These are phyloP conservation scores for Hiodon alosoides DNA, from an alignment of 2,113 vertebrate genomes.

Conservation along the genomic window DNA sequence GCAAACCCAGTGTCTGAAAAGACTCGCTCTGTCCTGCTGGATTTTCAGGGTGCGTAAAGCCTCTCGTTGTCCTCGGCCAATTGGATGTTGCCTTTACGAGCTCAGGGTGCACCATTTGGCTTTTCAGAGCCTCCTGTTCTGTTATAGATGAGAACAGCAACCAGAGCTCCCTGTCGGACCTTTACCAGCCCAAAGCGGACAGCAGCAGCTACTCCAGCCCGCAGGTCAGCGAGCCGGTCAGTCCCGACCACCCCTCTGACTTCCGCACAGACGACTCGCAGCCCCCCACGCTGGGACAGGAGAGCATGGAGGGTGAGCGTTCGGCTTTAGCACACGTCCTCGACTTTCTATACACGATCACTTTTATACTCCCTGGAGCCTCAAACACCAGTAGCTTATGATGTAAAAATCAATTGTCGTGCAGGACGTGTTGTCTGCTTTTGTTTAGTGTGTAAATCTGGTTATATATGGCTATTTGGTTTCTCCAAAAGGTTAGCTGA, in stretches of 20 bases:
- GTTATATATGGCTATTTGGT: too few species aligned
- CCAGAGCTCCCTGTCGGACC: slow-evolving; percentile 81
- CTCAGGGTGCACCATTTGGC: too few species aligned
- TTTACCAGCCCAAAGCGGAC: slow-evolving; percentile 78
- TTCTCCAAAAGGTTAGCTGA: too few species aligned
- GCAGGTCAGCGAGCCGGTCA: slow-evolving; percentile 78
- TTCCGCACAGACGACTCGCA: slow-evolving; percentile 76
- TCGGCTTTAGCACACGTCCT: background rate
- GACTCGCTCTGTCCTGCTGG: slow-evolving; percentile 76
- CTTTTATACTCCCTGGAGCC: background rate
- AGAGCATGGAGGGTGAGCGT: slow-evolving; percentile 71
- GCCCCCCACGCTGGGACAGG: slow-evolving; percentile 78
- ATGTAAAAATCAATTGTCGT: background rate
- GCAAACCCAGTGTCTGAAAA: slow-evolving; percentile 59
- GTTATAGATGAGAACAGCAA: slow-evolving; percentile 85
- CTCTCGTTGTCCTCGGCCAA: too few species aligned
- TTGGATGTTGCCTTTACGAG: too few species aligned
- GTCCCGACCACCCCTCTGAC: slow-evolving; percentile 69
- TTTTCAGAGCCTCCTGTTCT: background rate
- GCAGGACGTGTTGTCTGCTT: background rate
- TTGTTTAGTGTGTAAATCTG: too few species aligned
- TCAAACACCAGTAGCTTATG: background rate
- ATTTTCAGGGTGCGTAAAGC: slow-evolving; percentile 72
- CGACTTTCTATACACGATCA: background rate
- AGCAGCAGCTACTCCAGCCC: slow-evolving; percentile 82